These are phyloP conservation scores for Labeo catla DNA, from an alignment of 2,113 vertebrate species.

Conservation along the genomic window DNA sequence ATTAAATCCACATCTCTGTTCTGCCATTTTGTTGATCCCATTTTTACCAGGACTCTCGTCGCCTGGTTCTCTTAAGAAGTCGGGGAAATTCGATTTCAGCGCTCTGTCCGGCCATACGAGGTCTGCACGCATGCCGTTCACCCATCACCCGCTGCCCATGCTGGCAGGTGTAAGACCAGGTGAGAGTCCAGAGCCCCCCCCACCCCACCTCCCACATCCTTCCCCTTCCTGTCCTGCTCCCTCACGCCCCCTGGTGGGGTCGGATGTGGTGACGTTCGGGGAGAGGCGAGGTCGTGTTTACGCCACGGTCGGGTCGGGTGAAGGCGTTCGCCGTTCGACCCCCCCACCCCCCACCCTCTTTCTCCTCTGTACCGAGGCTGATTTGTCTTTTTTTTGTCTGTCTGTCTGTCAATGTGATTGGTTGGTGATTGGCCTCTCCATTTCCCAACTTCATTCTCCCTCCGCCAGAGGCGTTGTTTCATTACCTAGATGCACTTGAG, in stretches of 20 bases:
- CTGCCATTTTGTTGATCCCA: conserved; percentile 85
- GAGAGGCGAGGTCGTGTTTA: conserved; percentile 13
- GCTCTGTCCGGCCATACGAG: conserved; percentile 91
- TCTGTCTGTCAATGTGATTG: conserved; percentile 53
- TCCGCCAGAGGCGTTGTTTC: neutral
- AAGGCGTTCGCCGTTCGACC: conserved; percentile 10
- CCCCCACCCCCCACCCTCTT: conserved; percentile 31
- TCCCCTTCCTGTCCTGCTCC: conserved; percentile 40
- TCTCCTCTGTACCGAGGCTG: conserved; percentile 37
- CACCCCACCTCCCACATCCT: conserved; percentile 52
- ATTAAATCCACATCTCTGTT: conserved; percentile 84
- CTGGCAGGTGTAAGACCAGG: conserved; percentile 98
- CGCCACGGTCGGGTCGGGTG: neutral
- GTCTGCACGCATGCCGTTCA: conserved; percentile 96
- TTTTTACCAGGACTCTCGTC: conserved; percentile 88
- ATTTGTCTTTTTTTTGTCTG: conserved; percentile 46
- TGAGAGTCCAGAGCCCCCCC: conserved; percentile 79
- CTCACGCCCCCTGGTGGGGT: neutral
- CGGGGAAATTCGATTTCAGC: conserved; percentile 96
- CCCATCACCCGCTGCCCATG: conserved; percentile 96
- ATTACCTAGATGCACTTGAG: neutral
- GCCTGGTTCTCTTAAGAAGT: conserved; percentile 96
- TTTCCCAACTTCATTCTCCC: conserved; percentile 15
- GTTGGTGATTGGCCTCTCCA: conserved; percentile 33
- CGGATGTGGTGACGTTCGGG: conserved; percentile 1